Evolutionary conservation across 1,140 invertebrate genomes (phyloP).

Genomic region (Brachionus sp.): DNA sequence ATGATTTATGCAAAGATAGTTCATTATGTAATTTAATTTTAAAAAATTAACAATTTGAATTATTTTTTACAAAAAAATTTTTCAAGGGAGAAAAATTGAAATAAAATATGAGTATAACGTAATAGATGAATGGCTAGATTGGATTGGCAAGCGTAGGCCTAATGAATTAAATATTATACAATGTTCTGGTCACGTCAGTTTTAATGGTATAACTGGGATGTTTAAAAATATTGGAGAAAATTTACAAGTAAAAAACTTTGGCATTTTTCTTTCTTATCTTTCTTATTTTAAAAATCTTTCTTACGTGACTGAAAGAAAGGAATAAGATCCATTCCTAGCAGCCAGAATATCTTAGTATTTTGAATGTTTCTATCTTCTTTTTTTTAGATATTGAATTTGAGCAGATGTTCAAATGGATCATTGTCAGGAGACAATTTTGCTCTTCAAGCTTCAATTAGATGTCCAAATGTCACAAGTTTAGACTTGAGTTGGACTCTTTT

Average conservation of each 20-base stretch:
- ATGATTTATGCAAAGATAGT: slow-evolving; percentile 1
- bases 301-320: no score
- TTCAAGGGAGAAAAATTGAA: slow-evolving; percentile 27
- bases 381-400: slow-evolving; percentile 28
- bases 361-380: no score
- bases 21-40: slow-evolving; percentile 41
- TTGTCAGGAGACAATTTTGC: slow-evolving; percentile 45
- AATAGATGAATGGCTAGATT: slow-evolving; percentile 34
- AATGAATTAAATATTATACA: slow-evolving; percentile 24
- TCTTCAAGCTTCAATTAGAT: slow-evolving; percentile 32
- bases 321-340: no score
- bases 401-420: slow-evolving; percentile 39
- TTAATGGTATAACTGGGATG: slow-evolving; percentile 21
- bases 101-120: slow-evolving; percentile 10
- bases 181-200: not conserved
- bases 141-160: slow-evolving; percentile 19
- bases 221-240: slow-evolving; percentile 39
- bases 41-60: not conserved
- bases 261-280: not conserved
- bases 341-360: no score
- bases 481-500: slow-evolving; percentile 41
- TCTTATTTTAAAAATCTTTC: no score
- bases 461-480: slow-evolving; percentile 40
- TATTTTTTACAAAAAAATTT: not conserved
- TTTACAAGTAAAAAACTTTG: not conserved